phyloP scores from a whole-genome alignment of 1,140 invertebrate genomes.

The Tyrophagus putrescentiae region DNA sequence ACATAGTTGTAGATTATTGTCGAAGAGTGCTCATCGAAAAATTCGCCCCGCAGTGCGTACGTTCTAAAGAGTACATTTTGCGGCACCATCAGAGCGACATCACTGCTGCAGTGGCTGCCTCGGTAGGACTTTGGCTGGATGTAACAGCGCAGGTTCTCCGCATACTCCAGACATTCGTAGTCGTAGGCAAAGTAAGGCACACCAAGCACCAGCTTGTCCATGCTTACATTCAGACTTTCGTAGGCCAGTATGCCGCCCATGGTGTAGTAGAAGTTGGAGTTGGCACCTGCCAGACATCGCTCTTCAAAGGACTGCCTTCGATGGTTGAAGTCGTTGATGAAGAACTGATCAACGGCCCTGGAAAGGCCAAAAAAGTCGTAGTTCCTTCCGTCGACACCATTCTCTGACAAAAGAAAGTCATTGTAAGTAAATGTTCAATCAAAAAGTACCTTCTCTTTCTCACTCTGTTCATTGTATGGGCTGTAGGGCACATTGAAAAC shows the following conservation, averaged over 20 bases:
- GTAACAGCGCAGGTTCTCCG: constrained; percentile 26
- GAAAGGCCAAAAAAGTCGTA: constrained; percentile 35
- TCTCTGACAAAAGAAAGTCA: constrained; percentile 3
- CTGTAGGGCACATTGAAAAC: constrained; percentile 38
- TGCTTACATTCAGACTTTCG: constrained; percentile 26
- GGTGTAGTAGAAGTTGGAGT: constrained; percentile 29
- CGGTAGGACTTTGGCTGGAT: constrained; percentile 34
- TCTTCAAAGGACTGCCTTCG: constrained; percentile 34
- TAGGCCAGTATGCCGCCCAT: constrained; percentile 28
- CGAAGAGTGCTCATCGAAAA: constrained; percentile 29
- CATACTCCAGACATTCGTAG: constrained; percentile 31
- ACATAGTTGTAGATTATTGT: constrained; percentile 3
- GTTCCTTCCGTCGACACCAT: constrained; percentile 34
- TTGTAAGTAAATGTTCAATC: not conserved
- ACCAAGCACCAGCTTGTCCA: constrained; percentile 28
- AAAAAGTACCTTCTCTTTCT: not conserved
- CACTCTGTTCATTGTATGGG: constrained; percentile 24
- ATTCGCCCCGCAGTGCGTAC: constrained; percentile 35
- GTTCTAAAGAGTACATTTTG: not conserved
- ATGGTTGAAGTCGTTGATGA: constrained; percentile 39
- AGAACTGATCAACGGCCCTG: constrained; percentile 32
- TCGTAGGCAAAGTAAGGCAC: constrained; percentile 32
- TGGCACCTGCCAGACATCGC: constrained; percentile 33
- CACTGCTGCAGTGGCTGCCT: constrained; percentile 33
- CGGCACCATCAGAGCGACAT: not conserved